Evolutionary conservation across 2,797 vertebrate species (phyloP), one percentile per base, ranked within the genome.

Genomic region (Lophotriccus pileatus): DNA sequence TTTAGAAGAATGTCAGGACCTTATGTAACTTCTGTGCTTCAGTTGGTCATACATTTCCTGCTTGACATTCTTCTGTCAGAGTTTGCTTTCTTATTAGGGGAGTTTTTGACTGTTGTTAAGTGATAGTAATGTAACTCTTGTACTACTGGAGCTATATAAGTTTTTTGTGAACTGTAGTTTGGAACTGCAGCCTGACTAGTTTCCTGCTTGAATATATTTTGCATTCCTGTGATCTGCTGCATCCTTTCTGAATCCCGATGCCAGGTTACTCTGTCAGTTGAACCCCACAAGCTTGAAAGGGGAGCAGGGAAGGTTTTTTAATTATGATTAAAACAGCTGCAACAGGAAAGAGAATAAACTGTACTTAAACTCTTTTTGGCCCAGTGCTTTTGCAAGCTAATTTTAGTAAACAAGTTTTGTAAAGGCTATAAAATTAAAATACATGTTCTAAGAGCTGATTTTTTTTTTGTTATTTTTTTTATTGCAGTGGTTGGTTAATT

Each of bases 401-500:
- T 95, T 92, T 95, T 92, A 80, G 78, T 91, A 78, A 85, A 80
- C 41, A 23, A 62, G 27, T 72, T 89, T 90, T 68, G 52, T 70
- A 85, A 56, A 79, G 56, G 22, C 56, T 85, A 22, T 77, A 84
- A 89, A 82, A 73, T 84, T 52, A 68, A 93, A 89, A 83, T 87
- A 47, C 10, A 1, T 43, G 15, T 75, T 92, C 36, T 49, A 47
- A 90, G 37, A 77, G 10, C 63, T 70, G 15, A 49, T 41, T 25
- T 85, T 28, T 39, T 12, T 3, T 27, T 39, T 39, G 9, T 14
- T 44, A 21, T 21, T 68, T 43, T 84, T 89, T 81, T 56, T 46
- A 68, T 75, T 94, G 50, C 50, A 78, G 74, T 74, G 81, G 75
- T 94, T 83, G 82, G 75, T 94, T 72, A 89, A 93, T 94, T 93